phyloP scores from a whole-genome alignment of 2,888 invertebrate genomes.

The Pollenia labialis region DNA sequence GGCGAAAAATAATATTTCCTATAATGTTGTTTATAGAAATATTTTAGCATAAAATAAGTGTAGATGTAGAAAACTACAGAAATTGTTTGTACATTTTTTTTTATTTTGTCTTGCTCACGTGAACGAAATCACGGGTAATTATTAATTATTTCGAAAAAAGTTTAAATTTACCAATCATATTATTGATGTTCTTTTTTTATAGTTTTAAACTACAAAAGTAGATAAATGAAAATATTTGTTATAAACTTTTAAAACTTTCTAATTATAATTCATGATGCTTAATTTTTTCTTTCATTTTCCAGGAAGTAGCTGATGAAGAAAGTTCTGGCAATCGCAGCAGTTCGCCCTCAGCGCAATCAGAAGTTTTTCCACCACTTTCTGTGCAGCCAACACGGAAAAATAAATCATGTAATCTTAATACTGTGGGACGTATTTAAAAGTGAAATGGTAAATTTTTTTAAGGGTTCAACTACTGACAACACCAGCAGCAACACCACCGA shows the following conservation, averaged over 20 bases:
- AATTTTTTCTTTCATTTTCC: slow-evolving; percentile 74
- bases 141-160: too few relatives aligned
- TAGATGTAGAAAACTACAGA: too few relatives aligned
- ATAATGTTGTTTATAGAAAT: too few relatives aligned
- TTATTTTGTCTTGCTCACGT: too few relatives aligned
- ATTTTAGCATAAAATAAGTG: too few relatives aligned
- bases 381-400: slow-evolving; percentile 94
- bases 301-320: slow-evolving; percentile 90
- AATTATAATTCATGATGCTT: slow-evolving; percentile 22
- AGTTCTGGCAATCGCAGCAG: slow-evolving; percentile 80
- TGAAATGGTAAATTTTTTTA: slow-evolving; percentile 2
- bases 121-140: too few relatives aligned
- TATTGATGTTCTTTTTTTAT: neutral
- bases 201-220: neutral
- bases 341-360: slow-evolving; percentile 85
- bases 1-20: too few relatives aligned
- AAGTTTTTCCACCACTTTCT: slow-evolving; percentile 90
- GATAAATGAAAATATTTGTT: too few relatives aligned
- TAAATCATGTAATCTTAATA: slow-evolving; percentile 87
- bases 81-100: too few relatives aligned
- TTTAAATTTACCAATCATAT: too few relatives aligned
- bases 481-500: slow-evolving; percentile 16
- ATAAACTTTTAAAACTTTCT: neutral
- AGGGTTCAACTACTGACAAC: neutral
- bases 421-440: slow-evolving; percentile 85